phyloP scores from a whole-genome alignment of 2,888 invertebrate genomes.

The Leptopilina myrica region DNA sequence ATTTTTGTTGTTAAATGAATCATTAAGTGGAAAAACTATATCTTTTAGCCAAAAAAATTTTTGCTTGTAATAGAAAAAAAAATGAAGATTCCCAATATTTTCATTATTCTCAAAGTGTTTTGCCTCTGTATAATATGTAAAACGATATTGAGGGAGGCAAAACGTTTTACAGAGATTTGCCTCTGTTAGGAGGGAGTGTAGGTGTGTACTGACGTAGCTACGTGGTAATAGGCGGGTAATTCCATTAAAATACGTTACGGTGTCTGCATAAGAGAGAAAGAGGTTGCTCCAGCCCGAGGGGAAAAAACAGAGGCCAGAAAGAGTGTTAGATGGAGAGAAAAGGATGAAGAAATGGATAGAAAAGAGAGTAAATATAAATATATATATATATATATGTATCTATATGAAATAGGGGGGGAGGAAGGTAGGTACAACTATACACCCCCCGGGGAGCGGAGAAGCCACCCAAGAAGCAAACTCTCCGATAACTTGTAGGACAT shows the following conservation, averaged over 20 bases:
- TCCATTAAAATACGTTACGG: slow-evolving; percentile 69
- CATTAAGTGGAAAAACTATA: too few relatives aligned
- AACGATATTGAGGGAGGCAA: slow-evolving; percentile 13
- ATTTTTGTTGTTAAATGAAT: too few relatives aligned
- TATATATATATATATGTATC: too few relatives aligned
- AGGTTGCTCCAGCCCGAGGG: slow-evolving; percentile 50
- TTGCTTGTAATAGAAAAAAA: too few relatives aligned
- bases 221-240: slow-evolving; percentile 69
- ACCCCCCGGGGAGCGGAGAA: slow-evolving; percentile 72
- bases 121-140: not conserved
- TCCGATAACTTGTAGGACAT: slow-evolving; percentile 72
- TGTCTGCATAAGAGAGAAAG: slow-evolving; percentile 58
- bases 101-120: too few relatives aligned
- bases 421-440: slow-evolving; percentile 59
- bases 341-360: slow-evolving; percentile 52
- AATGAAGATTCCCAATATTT: too few relatives aligned
- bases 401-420: slow-evolving; percentile 51
- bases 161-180: slow-evolving; percentile 39
- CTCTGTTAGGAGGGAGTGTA: slow-evolving; percentile 49
- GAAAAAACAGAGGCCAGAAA: slow-evolving; percentile 45
- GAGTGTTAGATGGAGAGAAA: slow-evolving; percentile 45
- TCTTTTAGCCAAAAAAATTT: too few relatives aligned
- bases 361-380: too few relatives aligned
- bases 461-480: slow-evolving; percentile 74
- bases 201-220: slow-evolving; percentile 59